Percentiles rank a stretch among this genome's conserved stretches.
phyloP scores from a whole-genome alignment of 2,888 invertebrate genomes.

The Orthosia incerta region DNA sequence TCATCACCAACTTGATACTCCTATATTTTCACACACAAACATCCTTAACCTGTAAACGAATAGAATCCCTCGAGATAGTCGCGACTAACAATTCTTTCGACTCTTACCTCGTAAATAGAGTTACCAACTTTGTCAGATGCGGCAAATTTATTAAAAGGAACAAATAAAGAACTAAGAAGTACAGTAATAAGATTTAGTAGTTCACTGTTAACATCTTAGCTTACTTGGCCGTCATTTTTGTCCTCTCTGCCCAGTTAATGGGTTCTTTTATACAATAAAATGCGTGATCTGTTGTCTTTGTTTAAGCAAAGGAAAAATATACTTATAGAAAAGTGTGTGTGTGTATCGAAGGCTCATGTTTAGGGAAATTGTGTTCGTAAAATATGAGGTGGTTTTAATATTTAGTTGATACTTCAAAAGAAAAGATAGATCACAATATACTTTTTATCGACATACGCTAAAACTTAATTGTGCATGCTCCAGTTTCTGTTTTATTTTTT shows the following conservation, averaged over 20 bases:
- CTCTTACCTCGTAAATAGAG: slow-evolving; percentile 62
- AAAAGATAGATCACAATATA: not conserved
- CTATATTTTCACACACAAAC: slow-evolving; percentile 17
- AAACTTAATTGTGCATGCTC: too few relatives aligned
- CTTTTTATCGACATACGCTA: not conserved
- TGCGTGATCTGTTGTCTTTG: slow-evolving; percentile 36
- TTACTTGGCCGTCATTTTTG: slow-evolving; percentile 57
- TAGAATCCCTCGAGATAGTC: slow-evolving; percentile 41
- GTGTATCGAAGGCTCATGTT: not conserved
- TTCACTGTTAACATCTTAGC: slow-evolving; percentile 55
- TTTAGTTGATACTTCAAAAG: not conserved
- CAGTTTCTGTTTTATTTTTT: too few relatives aligned
- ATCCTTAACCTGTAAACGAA: slow-evolving; percentile 46
- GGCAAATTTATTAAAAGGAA: slow-evolving; percentile 65
- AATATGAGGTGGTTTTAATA: not conserved
- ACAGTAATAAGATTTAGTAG: slow-evolving; percentile 64
- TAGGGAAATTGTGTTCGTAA: not conserved
- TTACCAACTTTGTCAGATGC: slow-evolving; percentile 58
- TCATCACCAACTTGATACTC: not conserved
- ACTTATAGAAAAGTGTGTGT: not conserved
- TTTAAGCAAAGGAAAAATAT: slow-evolving; percentile 10
- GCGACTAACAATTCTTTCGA: slow-evolving; percentile 63
- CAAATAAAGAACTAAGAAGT: slow-evolving; percentile 57
- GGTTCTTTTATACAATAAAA: slow-evolving; percentile 35
- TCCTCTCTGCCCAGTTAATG: slow-evolving; percentile 44